Evolutionary conservation across 1,140 invertebrate species (phyloP).

Genomic region (Drosophila obscura): DNA sequence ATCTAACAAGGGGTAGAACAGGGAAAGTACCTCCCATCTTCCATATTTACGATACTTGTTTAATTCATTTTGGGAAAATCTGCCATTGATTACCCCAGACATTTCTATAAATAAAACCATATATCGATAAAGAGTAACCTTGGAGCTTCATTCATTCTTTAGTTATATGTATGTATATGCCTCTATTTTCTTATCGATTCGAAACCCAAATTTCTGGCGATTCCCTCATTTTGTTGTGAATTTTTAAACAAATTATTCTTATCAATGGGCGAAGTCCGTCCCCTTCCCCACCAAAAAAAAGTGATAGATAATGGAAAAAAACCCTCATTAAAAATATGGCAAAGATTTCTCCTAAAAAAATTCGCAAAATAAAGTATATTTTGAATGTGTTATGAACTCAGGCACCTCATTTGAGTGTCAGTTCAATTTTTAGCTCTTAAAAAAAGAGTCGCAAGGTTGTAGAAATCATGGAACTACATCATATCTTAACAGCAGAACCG

Average conservation of each 20-base stretch:
- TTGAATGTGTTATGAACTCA: too few relatives aligned
- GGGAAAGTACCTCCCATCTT: too few relatives aligned
- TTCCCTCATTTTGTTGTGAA: constrained; percentile 9
- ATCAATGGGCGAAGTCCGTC: constrained; percentile 4
- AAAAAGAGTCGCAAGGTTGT: constrained; percentile 23
- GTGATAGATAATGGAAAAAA: constrained; percentile 1
- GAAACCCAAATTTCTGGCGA: not conserved
- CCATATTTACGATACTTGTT: too few relatives aligned
- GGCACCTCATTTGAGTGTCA: too few relatives aligned
- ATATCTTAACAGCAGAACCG: not conserved
- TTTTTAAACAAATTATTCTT: constrained; percentile 16
- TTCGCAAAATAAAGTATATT: too few relatives aligned
- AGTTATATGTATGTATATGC: not conserved
- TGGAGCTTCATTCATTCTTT: constrained; percentile 13
- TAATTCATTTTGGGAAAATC: too few relatives aligned
- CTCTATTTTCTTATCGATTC: constrained; percentile 10
- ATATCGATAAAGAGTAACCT: not conserved
- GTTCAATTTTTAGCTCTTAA: not conserved
- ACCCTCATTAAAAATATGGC: not conserved
- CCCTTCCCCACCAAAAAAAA: too few relatives aligned
- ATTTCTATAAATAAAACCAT: too few relatives aligned
- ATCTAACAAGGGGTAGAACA: too few relatives aligned
- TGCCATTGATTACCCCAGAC: too few relatives aligned
- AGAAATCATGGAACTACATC: constrained; percentile 33
- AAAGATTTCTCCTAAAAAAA: not conserved